These are phyloP conservation scores for Canis aureus DNA, from an alignment of 2,113 vertebrate species.

Conservation along the genomic window DNA sequence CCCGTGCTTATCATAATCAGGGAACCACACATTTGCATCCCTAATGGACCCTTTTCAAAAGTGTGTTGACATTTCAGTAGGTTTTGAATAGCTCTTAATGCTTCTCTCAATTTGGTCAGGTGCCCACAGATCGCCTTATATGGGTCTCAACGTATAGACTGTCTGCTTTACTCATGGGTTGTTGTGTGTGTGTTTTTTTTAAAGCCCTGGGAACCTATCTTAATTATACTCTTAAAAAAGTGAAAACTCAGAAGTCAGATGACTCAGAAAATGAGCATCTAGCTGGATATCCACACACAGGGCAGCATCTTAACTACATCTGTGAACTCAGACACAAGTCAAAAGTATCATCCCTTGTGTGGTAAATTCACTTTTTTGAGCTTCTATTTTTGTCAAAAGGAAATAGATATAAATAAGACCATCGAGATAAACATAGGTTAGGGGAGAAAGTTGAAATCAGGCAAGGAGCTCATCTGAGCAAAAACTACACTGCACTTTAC, in stretches of 20 bases:
- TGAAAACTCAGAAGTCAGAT: slow-evolving; percentile 75
- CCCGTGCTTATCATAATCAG: slow-evolving; percentile 81
- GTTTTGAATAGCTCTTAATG: slow-evolving; percentile 77
- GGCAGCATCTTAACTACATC: background rate
- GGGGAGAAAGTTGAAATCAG: slow-evolving; percentile 35
- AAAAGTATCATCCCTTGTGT: slow-evolving; percentile 8
- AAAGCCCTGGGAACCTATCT: slow-evolving; percentile 78
- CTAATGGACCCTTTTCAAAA: slow-evolving; percentile 81
- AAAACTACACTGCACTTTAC: background rate
- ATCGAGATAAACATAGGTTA: slow-evolving; percentile 76
- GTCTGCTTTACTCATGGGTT: slow-evolving; percentile 72
- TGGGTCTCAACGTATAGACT: slow-evolving; percentile 65
- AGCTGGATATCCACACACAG: background rate
- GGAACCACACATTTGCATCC: slow-evolving; percentile 81
- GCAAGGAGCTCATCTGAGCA: background rate
- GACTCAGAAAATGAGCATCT: slow-evolving; percentile 77
- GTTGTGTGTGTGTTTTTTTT: background rate
- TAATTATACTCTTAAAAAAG: slow-evolving; percentile 78
- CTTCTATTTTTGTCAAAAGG: slow-evolving; percentile 69
- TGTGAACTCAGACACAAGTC: background rate
- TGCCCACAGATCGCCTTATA: slow-evolving; percentile 78
- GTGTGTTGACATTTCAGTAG: slow-evolving; percentile 81
- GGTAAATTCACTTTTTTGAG: slow-evolving; percentile 44
- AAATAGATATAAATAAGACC: slow-evolving; percentile 78
- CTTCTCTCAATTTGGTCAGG: slow-evolving; percentile 74